phyloP scores from a whole-genome alignment of 2,113 vertebrate species.

The Calidris pugnax region DNA sequence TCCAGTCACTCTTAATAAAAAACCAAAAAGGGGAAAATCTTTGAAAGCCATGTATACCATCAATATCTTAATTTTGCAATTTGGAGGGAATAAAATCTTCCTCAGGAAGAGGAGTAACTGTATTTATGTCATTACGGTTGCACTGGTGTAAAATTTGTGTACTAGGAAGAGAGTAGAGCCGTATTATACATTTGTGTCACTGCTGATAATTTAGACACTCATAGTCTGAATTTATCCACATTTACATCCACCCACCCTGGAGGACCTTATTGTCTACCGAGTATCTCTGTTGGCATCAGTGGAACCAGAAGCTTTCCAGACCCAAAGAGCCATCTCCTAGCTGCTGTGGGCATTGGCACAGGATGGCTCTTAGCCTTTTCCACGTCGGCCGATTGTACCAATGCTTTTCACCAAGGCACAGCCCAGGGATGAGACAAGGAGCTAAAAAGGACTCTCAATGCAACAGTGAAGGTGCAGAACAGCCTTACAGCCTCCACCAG shows the following conservation, averaged over 20 bases:
- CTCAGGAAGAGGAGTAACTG: not conserved
- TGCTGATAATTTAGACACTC: not conserved
- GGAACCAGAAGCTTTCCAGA: not conserved
- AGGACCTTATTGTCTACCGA: not conserved
- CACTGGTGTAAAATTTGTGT: not conserved
- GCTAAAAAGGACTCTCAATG: not conserved
- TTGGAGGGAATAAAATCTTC: not conserved
- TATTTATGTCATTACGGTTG: not conserved
- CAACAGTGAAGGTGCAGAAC: fast-evolving
- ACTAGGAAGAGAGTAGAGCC: not conserved
- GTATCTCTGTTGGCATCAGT: not conserved
- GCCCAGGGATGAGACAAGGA: not conserved
- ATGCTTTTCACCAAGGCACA: not conserved
- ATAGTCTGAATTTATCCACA: not conserved
- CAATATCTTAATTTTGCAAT: not conserved
- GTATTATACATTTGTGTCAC: not conserved
- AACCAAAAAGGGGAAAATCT: not conserved
- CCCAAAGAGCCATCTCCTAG: not conserved
- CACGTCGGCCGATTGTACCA: not conserved
- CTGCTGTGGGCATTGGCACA: not conserved
- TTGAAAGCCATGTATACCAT: not conserved
- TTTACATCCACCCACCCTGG: not conserved
- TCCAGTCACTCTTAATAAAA: not conserved
- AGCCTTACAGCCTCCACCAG: not conserved
- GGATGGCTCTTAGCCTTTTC: not conserved